A percentile compares a stretch with the other conserved stretches of the same genome.
Conservation (phyloP, 2,113 vertebrate species). For the Papio anubis region DNA sequence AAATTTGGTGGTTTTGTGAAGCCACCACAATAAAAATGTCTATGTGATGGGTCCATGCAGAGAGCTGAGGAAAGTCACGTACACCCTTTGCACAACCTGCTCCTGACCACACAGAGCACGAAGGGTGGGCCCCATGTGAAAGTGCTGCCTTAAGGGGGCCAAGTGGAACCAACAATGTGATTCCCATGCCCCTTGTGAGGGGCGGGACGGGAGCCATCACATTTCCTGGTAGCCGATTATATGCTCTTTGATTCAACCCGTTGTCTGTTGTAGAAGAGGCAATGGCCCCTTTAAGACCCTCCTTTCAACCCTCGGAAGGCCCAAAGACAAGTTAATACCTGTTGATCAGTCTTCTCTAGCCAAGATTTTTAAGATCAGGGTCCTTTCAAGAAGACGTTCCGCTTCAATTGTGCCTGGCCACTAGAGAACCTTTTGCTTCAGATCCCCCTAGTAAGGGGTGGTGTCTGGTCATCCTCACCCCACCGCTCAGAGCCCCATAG, state of each 20-base stretch:
- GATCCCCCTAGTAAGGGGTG: neutral
- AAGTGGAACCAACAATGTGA: neutral
- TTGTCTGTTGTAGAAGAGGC: neutral
- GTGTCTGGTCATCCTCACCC: neutral
- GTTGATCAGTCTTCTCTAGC: too few relatives aligned
- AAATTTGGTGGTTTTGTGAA: neutral
- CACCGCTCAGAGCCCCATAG: neutral
- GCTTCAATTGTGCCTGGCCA: neutral
- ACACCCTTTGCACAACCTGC: neutral
- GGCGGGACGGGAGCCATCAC: neutral
- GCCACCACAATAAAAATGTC: neutral
- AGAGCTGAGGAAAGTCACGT: neutral
- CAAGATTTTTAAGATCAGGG: neutral
- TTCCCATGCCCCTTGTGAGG: neutral
- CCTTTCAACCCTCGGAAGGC: neutral
- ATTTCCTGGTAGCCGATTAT: neutral
- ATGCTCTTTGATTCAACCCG: neutral
- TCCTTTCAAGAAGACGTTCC: neutral
- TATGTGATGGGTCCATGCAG: neutral
- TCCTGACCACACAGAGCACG: neutral
- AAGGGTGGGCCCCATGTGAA: neutral
- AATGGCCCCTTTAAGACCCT: neutral
- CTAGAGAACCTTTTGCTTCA: neutral
- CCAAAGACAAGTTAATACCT: neutral
- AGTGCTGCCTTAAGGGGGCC: too few relatives aligned